A percentile compares a stretch with the other conserved stretches of the same genome.
These are phyloP conservation scores for Cyclura pinguis DNA, from an alignment of 2,797 vertebrate genomes.

Conservation along the genomic window DNA sequence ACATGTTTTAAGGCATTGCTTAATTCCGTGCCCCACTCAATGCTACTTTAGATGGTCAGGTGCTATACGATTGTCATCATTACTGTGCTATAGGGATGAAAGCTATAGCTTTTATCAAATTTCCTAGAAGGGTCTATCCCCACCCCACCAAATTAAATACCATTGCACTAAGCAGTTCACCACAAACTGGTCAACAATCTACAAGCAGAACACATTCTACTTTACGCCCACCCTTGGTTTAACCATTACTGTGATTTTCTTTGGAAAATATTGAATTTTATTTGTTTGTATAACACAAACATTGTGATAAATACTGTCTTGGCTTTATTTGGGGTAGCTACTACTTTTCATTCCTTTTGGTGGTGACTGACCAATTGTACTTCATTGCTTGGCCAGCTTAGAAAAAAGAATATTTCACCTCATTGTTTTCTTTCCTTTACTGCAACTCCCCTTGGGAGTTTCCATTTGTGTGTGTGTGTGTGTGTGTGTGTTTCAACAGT, in stretches of 20 bases:
- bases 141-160: no score
- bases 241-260: not conserved
- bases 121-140: no score
- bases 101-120: no score
- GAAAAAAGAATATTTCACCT: not conserved
- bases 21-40: no score
- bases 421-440: conserved; percentile 9
- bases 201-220: not conserved
- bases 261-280: not conserved
- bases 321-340: not conserved
- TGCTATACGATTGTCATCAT: no score
- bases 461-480: conserved; percentile 57
- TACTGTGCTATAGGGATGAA: no score
- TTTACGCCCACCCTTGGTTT: conserved; percentile 5
- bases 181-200: not conserved
- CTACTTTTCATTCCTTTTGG: conserved; percentile 15
- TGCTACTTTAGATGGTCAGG: no score
- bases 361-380: not conserved
- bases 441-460: conserved; percentile 52
- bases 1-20: no score
- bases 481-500: conserved; percentile 69
- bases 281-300: not conserved
- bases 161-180: no score
- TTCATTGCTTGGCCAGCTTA: conserved; percentile 10
- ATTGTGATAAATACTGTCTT: not conserved